Evolutionary conservation across 1,140 invertebrate genomes (phyloP).

Genomic region (Apis cerana): DNA sequence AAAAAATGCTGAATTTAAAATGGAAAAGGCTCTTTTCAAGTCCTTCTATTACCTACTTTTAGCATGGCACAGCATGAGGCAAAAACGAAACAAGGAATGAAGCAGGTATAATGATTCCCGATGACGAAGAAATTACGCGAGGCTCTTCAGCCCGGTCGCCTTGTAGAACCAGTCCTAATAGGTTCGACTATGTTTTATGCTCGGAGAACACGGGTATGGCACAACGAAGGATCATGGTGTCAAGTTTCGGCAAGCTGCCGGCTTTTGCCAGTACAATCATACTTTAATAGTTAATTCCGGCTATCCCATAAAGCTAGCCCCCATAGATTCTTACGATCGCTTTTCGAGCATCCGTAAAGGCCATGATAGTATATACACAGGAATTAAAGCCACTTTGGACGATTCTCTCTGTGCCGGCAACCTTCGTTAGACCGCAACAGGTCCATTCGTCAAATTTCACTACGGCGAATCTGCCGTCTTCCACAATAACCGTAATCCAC

Average conservation of each 20-base stretch:
- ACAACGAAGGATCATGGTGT: constrained; percentile 68
- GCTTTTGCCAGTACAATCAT: constrained; percentile 63
- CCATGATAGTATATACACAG: background rate
- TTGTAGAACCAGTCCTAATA: constrained; percentile 61
- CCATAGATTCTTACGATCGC: constrained; percentile 16
- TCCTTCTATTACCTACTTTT: background rate
- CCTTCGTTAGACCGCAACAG: constrained; percentile 20
- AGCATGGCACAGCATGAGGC: background rate
- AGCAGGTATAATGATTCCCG: constrained; percentile 16
- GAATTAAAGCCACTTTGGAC: constrained; percentile 41
- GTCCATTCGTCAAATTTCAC: constrained; percentile 35
- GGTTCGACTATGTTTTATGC: constrained; percentile 64
- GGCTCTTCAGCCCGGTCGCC: background rate
- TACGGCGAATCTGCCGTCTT: constrained; percentile 24
- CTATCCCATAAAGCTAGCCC: constrained; percentile 64
- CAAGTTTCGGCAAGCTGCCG: constrained; percentile 67
- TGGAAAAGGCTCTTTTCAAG: background rate
- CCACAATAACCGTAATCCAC: constrained; percentile 14
- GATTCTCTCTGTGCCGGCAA: background rate
- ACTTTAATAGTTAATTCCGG: constrained; percentile 74
- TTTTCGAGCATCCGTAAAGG: constrained; percentile 41
- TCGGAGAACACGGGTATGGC: constrained; percentile 58
- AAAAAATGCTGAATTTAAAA: background rate
- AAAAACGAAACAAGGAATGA: background rate
- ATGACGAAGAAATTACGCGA: constrained; percentile 20